A percentile compares a stretch with the other conserved stretches of the same genome.
phyloP scores from a whole-genome alignment of 2,797 vertebrate species.

The Acanthurus lineatus region DNA sequence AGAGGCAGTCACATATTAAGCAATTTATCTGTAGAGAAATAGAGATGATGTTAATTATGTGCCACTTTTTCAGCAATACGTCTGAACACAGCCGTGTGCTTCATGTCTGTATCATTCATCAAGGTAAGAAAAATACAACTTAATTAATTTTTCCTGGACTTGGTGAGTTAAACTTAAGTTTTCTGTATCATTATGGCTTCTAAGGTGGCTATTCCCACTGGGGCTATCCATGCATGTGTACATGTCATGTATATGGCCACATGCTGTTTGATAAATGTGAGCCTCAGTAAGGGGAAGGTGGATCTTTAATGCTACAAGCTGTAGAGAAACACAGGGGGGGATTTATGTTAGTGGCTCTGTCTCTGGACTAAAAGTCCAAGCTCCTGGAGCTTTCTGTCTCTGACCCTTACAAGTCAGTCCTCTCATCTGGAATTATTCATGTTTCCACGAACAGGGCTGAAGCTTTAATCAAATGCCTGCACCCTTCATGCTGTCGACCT shows the following conservation, averaged over 20 bases:
- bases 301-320: constrained; percentile 36
- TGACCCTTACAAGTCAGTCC: constrained; percentile 66
- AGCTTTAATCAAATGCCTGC: constrained; percentile 76
- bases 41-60: not conserved
- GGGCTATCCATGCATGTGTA: not conserved
- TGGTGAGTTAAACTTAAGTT: not conserved
- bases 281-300: constrained; percentile 13
- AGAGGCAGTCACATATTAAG: not conserved
- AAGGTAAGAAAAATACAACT: not conserved
- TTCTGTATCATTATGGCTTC: constrained; percentile 2
- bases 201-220: constrained; percentile 5
- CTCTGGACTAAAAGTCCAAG: constrained; percentile 24
- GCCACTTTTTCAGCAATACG: not conserved
- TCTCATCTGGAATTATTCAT: constrained; percentile 77
- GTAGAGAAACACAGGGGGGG: constrained; percentile 30
- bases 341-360: constrained; percentile 52
- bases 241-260: constrained; percentile 8
- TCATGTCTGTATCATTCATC: constrained; percentile 5
- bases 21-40: constrained; percentile 9
- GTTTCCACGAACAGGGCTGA: constrained; percentile 63
- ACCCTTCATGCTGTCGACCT: constrained; percentile 61
- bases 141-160: not conserved
- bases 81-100: not conserved
- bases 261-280: constrained; percentile 48
- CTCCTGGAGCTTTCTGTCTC: constrained; percentile 43